Evolutionary conservation across 1,140 invertebrate species (phyloP).

Genomic region (Hydropsyche tenuis): DNA sequence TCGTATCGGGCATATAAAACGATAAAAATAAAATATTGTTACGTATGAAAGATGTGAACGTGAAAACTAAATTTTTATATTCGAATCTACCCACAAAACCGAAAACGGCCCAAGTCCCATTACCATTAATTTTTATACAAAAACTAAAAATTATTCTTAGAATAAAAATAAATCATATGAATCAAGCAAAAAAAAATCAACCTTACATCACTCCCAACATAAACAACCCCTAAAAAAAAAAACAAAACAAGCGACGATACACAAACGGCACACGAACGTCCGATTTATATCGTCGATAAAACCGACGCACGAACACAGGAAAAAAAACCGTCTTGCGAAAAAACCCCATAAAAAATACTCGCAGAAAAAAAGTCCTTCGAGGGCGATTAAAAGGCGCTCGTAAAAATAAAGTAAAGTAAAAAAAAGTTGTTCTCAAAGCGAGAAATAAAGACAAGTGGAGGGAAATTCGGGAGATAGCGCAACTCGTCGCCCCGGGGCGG

Average conservation of each 20-base stretch:
- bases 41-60: too few relatives aligned
- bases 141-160: too few relatives aligned
- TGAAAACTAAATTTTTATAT: too few relatives aligned
- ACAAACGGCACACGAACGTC: conserved; percentile 1
- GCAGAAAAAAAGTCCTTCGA: neutral
- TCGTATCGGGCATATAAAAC: too few relatives aligned
- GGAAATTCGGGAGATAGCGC: neutral
- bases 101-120: too few relatives aligned
- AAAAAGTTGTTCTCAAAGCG: conserved; percentile 9
- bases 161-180: too few relatives aligned
- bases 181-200: too few relatives aligned
- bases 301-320: neutral
- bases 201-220: too few relatives aligned
- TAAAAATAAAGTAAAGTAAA: conserved; percentile 2
- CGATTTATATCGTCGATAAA: conserved; percentile 17
- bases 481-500: conserved; percentile 5
- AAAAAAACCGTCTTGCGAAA: neutral
- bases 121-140: too few relatives aligned
- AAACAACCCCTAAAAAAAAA: too few relatives aligned
- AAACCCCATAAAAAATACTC: neutral
- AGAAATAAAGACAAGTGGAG: conserved; percentile 6
- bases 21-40: too few relatives aligned
- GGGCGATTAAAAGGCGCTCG: conserved; percentile 9
- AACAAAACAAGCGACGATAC: neutral
- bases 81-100: too few relatives aligned